These are phyloP conservation scores for Scortum barcoo DNA, from an alignment of 2,113 vertebrate species.

Conservation along the genomic window DNA sequence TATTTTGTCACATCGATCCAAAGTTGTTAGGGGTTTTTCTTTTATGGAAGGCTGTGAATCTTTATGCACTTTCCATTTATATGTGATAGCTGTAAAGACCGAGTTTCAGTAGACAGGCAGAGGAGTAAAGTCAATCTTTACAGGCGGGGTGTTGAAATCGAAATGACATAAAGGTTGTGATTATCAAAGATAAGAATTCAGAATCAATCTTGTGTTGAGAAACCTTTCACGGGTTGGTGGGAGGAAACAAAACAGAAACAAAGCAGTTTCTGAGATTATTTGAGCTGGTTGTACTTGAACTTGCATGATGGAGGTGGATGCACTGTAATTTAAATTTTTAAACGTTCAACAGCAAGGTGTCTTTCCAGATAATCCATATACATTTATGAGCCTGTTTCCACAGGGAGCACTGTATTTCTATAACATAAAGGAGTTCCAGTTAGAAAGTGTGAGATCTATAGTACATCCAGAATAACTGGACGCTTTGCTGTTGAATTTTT, in stretches of 20 bases:
- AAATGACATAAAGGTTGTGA: neutral
- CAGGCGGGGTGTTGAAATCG: neutral
- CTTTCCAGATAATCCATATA: neutral
- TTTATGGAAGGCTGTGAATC: neutral
- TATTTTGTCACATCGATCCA: neutral
- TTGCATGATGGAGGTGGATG: neutral
- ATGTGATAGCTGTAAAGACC: too few relatives aligned
- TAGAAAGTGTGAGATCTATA: neutral
- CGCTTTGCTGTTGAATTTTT: neutral
- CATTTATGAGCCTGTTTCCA: too few relatives aligned
- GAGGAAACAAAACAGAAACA: conserved; percentile 1
- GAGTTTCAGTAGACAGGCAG: neutral
- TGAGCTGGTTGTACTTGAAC: too few relatives aligned
- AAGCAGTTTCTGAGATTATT: too few relatives aligned
- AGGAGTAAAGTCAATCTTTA: neutral
- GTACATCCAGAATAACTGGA: neutral
- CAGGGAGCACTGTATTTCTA: too few relatives aligned
- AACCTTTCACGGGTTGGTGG: neutral
- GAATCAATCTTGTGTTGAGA: neutral
- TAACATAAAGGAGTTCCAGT: too few relatives aligned
- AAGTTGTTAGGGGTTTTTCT: neutral
- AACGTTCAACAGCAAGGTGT: neutral
- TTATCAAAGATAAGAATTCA: neutral
- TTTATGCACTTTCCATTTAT: too few relatives aligned
- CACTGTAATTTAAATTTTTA: neutral